Conservation (phyloP, 2,888 invertebrate species). For the Meta bourneti region DNA sequence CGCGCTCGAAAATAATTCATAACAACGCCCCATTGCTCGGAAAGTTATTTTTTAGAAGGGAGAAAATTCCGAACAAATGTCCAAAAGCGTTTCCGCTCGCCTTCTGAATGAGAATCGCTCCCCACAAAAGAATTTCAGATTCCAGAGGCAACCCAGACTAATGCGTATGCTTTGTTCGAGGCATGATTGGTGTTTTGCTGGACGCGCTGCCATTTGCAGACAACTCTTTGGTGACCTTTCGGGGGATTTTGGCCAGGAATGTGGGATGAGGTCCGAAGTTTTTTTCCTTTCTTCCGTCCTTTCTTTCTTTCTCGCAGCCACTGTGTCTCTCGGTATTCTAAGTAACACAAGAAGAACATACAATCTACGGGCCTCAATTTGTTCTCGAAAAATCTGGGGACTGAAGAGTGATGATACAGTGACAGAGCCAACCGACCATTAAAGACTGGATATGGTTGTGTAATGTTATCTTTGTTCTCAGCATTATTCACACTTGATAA, state of each 20-base stretch:
- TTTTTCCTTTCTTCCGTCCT: neutral
- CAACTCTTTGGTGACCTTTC: conserved; percentile 23
- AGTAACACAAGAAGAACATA: conserved; percentile 8
- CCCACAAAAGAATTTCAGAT: conserved; percentile 56
- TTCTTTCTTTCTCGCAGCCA: neutral
- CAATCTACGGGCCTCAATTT: neutral
- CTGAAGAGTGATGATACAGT: neutral
- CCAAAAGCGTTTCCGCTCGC: conserved; percentile 52
- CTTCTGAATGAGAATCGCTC: conserved; percentile 50
- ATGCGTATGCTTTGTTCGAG: conserved; percentile 65
- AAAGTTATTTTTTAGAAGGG: neutral
- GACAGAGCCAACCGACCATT: too few relatives aligned
- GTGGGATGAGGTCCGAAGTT: neutral
- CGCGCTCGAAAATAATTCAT: conserved; percentile 33
- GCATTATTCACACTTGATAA: too few relatives aligned
- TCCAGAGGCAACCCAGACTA: conserved; percentile 54
- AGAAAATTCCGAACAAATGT: conserved; percentile 54
- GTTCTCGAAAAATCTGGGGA: conserved; percentile 8
- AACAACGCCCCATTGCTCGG: neutral
- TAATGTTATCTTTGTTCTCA: too few relatives aligned
- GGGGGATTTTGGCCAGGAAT: conserved; percentile 1
- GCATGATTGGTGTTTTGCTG: conserved; percentile 60
- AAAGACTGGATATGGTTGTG: too few relatives aligned
- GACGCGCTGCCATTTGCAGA: conserved; percentile 32
- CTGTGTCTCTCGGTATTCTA: conserved; percentile 2